phyloP scores from a whole-genome alignment of 2,797 vertebrate genomes.

The Adelosebastes latens region DNA sequence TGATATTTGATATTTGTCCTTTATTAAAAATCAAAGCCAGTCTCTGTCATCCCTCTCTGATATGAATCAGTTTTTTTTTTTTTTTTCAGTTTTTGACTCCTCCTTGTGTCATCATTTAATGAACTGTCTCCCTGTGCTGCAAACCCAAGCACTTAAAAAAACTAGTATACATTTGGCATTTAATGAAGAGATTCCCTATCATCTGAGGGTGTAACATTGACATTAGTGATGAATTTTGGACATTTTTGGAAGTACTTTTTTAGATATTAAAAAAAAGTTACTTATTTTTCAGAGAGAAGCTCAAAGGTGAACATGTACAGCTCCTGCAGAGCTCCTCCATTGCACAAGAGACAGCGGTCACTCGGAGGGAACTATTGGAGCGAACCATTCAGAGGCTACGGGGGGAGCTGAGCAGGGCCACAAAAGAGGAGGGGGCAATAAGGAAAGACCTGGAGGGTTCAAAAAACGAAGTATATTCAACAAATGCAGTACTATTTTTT shows the following conservation, averaged over 20 bases:
- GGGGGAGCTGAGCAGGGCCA: neutral
- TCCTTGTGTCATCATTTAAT: neutral
- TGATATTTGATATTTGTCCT: conserved; percentile 8
- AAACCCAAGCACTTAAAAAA: neutral
- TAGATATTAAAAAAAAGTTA: neutral
- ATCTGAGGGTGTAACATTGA: too few relatives aligned
- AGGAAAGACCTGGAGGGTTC: conserved; percentile 5
- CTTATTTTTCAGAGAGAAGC: conserved; percentile 2
- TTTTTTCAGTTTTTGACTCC: neutral
- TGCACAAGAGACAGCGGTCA: neutral
- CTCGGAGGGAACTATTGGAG: neutral
- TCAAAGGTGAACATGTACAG: neutral
- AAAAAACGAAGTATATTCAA: neutral
- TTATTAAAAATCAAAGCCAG: conserved; percentile 9
- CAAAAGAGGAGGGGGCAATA: neutral
- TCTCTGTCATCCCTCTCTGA: neutral
- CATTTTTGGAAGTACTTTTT: neutral
- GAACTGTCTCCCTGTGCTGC: neutral
- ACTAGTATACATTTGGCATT: neutral
- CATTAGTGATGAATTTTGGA: neutral
- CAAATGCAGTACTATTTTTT: neutral
- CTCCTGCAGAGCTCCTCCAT: conserved; percentile 12
- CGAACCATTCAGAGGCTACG: neutral
- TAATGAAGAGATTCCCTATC: neutral
- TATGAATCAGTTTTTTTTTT: neutral